Conservation (phyloP, 2,113 vertebrate genomes). For the Sphaerodactylus townsendi region DNA sequence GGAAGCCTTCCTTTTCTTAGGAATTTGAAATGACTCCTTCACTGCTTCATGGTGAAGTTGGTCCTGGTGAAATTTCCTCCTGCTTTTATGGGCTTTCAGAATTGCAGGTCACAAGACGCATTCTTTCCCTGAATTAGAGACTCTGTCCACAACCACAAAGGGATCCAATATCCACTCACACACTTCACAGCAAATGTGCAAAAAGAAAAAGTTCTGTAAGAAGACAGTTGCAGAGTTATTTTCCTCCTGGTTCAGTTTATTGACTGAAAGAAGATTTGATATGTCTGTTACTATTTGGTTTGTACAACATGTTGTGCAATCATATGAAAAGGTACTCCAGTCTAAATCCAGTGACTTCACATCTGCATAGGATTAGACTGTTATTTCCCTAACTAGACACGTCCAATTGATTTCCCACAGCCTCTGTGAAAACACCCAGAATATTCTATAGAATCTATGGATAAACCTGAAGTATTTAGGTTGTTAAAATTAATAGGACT, state of each 20-base stretch:
- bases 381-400: not conserved
- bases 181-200: not conserved
- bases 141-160: fast-evolving
- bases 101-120: not conserved
- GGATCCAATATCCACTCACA: not conserved
- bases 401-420: not conserved
- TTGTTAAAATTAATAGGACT: not conserved
- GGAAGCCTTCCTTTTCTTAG: not conserved
- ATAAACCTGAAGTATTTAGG: slow-evolving; percentile 21
- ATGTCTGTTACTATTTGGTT: not conserved
- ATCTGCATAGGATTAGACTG: not conserved
- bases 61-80: not conserved
- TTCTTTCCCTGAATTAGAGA: not conserved
- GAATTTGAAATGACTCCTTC: not conserved
- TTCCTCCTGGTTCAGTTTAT: not conserved
- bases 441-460: not conserved
- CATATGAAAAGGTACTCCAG: not conserved
- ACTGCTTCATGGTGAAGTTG: not conserved
- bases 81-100: not conserved
- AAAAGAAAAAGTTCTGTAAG: fast-evolving
- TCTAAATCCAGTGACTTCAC: not conserved
- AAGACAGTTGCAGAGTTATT: not conserved
- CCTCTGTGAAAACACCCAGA: slow-evolving; percentile 43
- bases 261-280: not conserved
- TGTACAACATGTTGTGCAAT: not conserved